These are phyloP conservation scores for Irena cyanogastra DNA, from an alignment of 2,113 vertebrate species.

Conservation along the genomic window DNA sequence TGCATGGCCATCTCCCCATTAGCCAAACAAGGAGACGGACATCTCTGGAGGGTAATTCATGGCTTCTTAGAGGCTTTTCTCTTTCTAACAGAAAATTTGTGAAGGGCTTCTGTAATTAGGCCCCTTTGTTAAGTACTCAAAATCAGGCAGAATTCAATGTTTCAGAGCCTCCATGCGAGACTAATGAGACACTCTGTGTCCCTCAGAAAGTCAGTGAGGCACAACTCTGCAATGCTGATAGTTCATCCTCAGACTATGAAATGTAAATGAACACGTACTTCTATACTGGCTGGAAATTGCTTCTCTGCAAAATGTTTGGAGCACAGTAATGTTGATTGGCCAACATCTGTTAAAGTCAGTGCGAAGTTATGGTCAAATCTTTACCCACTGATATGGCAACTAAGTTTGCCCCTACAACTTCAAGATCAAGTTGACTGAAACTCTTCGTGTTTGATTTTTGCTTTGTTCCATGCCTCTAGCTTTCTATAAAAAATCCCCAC, in stretches of 20 bases:
- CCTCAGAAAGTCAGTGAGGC: slow-evolving; percentile 25
- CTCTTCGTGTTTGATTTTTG: neutral
- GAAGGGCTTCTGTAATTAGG: neutral
- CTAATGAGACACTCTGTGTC: neutral
- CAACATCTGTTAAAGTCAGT: neutral
- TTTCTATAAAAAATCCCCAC: fast-evolving
- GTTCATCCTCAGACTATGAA: neutral
- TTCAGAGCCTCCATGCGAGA: neutral
- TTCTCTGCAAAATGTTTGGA: neutral
- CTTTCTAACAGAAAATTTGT: neutral
- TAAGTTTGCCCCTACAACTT: neutral
- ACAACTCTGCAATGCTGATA: neutral
- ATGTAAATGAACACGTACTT: neutral
- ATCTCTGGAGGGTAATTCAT: neutral
- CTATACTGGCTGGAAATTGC: neutral
- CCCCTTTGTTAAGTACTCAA: neutral
- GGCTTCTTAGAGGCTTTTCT: neutral
- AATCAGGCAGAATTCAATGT: neutral
- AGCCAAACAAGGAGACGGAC: neutral
- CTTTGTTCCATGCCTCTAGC: neutral
- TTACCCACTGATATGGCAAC: neutral
- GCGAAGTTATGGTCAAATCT: neutral
- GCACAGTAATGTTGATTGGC: neutral
- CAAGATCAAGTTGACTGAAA: neutral
- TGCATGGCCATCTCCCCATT: fast-evolving